A percentile compares a stretch with the other conserved stretches of the same genome.
Evolutionary conservation across 2,113 vertebrate species (phyloP).

Genomic region (Peromyscus maniculatus): DNA sequence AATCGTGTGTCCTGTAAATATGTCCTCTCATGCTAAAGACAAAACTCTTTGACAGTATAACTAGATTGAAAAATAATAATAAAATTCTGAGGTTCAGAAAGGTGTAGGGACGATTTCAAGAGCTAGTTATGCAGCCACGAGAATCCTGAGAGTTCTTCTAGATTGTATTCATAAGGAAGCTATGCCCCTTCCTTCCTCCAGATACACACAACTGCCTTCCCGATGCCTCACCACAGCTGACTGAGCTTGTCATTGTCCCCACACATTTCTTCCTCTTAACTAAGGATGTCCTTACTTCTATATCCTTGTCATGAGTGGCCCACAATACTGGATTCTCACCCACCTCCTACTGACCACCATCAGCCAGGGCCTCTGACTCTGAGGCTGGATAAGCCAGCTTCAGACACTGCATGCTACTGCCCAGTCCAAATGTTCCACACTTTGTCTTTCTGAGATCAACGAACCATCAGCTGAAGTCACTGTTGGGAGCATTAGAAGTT

Average conservation of each 20-base stretch:
- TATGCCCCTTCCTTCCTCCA: not conserved
- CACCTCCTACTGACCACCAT: not conserved
- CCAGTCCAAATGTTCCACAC: not conserved
- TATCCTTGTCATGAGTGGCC: not conserved
- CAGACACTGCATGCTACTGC: not conserved
- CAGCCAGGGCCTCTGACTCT: not conserved
- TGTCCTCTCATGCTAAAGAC: not conserved
- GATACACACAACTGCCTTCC: not conserved
- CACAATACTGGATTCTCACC: not conserved
- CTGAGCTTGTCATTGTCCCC: not conserved
- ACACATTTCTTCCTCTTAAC: not conserved
- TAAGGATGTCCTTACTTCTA: not conserved
- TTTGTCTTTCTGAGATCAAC: constrained; percentile 36
- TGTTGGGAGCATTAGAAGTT: constrained; percentile 46
- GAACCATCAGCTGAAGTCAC: not conserved
- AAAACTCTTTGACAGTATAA: not conserved
- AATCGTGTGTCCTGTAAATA: not conserved
- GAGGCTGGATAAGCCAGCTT: not conserved
- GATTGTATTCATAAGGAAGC: not conserved
- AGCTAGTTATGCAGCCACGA: not conserved
- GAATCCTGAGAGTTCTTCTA: not conserved
- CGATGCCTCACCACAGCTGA: not conserved
- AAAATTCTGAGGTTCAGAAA: constrained; percentile 19
- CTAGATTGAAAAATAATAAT: not conserved
- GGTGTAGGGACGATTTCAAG: not conserved